Evolutionary conservation across 2,113 vertebrate species (phyloP), one percentile per base, ranked within the genome.

Genomic region (Gila orcuttii): DNA sequence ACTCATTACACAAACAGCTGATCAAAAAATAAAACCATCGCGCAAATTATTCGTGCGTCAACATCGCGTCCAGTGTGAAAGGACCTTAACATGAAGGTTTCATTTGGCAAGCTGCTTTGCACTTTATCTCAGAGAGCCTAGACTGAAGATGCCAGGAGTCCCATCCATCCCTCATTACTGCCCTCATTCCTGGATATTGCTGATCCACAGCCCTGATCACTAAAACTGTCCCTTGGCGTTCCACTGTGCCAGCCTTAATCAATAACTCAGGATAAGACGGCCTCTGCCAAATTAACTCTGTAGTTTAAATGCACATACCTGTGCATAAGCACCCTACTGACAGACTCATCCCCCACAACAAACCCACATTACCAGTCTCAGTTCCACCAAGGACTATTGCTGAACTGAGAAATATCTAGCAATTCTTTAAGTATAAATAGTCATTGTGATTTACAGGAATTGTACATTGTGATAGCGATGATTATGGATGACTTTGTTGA

Each of bases 241-340:
- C 45, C 78, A 80, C 64, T 59, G 17, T 79, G 84, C 64, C 84
- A 86, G 52, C 11, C 31, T 62, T 86, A 74, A 81, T 86, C 78
- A 86, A 81, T 86, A 73, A 33, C 64, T 23, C 55, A 1, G 36
- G 6, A 71, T 60, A 36, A 71, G 28, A 19, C 52, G 25, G 11
- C 60, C 84, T 73, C 78, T 25, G 28, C 52, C 23, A 28, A 86
- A 69, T 45, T 4, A 57, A 68, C 21, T 68, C 50, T 77, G n/a
- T 68, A 66, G 60, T 12, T 45, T 74, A 71, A 19, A 36, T 21
- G 50, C 66, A 60, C 82, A 55, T 45, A 28, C 66, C 8, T 42
- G 42, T 8, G 28, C 66, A 28, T 62, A 79, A 77, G 36, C 62
- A 73, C 66, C n/a, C 84, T 45, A 11, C 62, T 36, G 25, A 85